Evolutionary conservation across 2,888 invertebrate genomes (phyloP).

Genomic region (Acrocyrtus sp.): DNA sequence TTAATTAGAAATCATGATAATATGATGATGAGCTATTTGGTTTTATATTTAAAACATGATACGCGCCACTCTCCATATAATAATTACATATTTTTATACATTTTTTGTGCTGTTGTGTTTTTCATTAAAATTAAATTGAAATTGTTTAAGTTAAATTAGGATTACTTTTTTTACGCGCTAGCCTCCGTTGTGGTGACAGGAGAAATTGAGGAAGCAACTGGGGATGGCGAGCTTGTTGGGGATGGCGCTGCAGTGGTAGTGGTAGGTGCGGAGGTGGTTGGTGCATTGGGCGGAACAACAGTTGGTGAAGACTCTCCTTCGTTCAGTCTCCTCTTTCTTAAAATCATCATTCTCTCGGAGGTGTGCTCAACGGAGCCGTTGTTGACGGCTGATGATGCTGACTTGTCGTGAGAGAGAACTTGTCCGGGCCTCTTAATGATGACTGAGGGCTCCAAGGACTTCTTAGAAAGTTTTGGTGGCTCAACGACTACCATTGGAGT

Average conservation of each 20-base stretch:
- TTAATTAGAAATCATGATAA: background rate
- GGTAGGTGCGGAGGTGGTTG: background rate
- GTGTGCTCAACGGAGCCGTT: background rate
- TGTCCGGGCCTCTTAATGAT: background rate
- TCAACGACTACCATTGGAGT: conserved; percentile 18
- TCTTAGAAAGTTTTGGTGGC: background rate
- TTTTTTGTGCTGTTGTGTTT: too few relatives aligned
- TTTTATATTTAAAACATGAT: background rate
- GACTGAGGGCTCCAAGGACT: conserved; percentile 2
- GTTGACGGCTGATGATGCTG: background rate
- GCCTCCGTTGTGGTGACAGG: background rate
- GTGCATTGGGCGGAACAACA: conserved; percentile 7
- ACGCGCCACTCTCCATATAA: background rate
- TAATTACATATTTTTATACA: background rate
- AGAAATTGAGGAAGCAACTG: conserved; percentile 8
- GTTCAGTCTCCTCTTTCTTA: conserved; percentile 13
- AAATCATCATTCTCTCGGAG: conserved; percentile 18
- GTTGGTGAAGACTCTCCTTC: conserved; percentile 13
- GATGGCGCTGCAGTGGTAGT: conserved; percentile 1
- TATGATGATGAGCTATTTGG: background rate
- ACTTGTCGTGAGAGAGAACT: background rate
- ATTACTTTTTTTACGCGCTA: background rate
- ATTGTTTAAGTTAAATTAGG: background rate
- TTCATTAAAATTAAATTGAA: too few relatives aligned
- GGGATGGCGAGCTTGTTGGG: background rate